Evolutionary conservation across 1,140 invertebrate genomes (phyloP).

Genomic region (Dreissena rostriformis): DNA sequence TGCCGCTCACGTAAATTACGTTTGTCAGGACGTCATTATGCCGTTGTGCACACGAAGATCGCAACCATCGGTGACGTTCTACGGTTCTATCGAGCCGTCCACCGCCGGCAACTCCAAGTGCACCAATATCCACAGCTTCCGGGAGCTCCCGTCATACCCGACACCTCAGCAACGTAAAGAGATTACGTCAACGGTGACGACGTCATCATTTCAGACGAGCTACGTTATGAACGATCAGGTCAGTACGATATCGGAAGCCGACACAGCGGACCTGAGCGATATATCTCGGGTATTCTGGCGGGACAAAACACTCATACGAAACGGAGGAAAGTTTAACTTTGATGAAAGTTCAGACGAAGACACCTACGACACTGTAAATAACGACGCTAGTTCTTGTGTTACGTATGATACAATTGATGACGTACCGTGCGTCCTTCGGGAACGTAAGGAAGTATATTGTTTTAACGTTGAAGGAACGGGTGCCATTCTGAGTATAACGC

Average conservation of each 20-base stretch:
- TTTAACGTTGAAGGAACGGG: constrained; percentile 46
- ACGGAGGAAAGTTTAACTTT: background rate
- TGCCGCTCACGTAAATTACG: too few species aligned
- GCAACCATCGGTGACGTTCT: constrained; percentile 24
- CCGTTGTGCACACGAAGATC: constrained; percentile 23
- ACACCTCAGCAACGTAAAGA: constrained; percentile 30
- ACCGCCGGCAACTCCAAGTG: constrained; percentile 16
- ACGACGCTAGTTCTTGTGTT: background rate
- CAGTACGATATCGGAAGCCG: constrained; percentile 17
- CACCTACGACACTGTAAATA: constrained; percentile 10
- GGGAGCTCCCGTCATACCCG: constrained; percentile 31
- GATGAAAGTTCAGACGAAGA: constrained; percentile 36
- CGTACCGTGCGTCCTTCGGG: background rate
- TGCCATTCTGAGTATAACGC: constrained; percentile 20
- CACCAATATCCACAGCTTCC: constrained; percentile 16
- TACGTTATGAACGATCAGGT: constrained; percentile 22
- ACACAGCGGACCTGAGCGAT: constrained; percentile 8
- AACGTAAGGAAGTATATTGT: constrained; percentile 8
- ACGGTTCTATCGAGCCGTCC: constrained; percentile 28
- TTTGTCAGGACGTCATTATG: background rate
- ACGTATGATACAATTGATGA: constrained; percentile 23
- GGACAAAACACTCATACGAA: background rate
- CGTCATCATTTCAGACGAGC: constrained; percentile 36
- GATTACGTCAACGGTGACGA: constrained; percentile 7
- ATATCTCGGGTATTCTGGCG: constrained; percentile 33